Evolutionary conservation across 2,888 invertebrate species (phyloP), one percentile per base, ranked within the genome.

Genomic region (Drosophila atroscutellata): DNA sequence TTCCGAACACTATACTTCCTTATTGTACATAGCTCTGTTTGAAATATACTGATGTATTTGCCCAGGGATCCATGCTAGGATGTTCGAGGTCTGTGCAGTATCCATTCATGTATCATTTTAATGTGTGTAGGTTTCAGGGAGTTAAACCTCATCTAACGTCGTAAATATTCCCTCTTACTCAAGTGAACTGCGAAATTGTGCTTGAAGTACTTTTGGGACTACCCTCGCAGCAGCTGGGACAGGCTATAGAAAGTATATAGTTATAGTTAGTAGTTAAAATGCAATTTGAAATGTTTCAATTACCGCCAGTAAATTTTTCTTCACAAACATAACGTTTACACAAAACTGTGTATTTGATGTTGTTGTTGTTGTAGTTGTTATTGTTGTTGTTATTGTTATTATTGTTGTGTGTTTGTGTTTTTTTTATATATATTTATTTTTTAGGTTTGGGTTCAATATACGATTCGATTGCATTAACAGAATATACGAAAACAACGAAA

Each of bases 271-370:
- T 54, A 60, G 30, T 56, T 52, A 28, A 68, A 45, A 75, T 52
- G 52, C 60, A 62, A 47, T 57, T 71, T 63, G 42, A 70, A 62
- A 65, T 64, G 39, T 79, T 45, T 72, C 76, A 79, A 87, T 91
- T 91, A 91, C 91, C 91, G 92, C 91, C 81, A 91, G 82, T 77
- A 92, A 89, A 88, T 91, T 92, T 88, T 91, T 91, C 92, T 91
- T 91, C 92, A 91, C 86, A 91, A 91, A 91, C 86, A 91, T 89
- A 92, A 92, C 91, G 89, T 91, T 91, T 80, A 92, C 89, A 90
- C 88, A 92, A 88, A 91, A 91, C 91, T 91, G 72, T 80, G 67
- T 67, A 58, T 57, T 79, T 61, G 74, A 34, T 54, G 34, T 24
- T 54, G 54, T 69, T 75, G 32, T 70, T 52, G 72, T 71, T 88